Evolutionary conservation across 2,888 invertebrate species (phyloP).

Genomic region (Dicycla oo): DNA sequence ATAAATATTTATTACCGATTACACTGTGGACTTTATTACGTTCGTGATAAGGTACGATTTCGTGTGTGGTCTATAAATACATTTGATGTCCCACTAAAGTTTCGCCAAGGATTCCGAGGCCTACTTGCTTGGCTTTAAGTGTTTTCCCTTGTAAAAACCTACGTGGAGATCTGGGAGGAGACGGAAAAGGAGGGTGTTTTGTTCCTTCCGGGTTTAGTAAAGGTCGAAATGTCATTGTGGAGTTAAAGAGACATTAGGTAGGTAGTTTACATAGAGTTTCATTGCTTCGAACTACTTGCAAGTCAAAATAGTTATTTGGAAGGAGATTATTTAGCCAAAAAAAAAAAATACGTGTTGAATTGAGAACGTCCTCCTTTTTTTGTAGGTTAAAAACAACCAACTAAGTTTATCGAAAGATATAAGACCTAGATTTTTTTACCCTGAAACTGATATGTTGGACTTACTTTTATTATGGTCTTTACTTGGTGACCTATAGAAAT

Average conservation of each 20-base stretch:
- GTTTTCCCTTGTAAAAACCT: slow-evolving; percentile 62
- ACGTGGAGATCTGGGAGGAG: slow-evolving; percentile 28
- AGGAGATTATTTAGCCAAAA: background rate
- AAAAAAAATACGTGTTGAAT: no score
- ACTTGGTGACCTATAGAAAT: no score
- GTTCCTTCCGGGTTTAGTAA: slow-evolving; percentile 45
- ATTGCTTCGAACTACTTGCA: slow-evolving; percentile 12
- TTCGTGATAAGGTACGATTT: slow-evolving; percentile 44
- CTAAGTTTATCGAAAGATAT: background rate
- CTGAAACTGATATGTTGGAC: no score
- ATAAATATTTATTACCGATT: slow-evolving; percentile 46
- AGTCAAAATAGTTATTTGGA: background rate
- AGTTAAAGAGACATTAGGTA: slow-evolving; percentile 13
- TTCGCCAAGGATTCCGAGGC: slow-evolving; percentile 50
- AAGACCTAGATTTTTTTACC: background rate
- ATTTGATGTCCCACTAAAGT: slow-evolving; percentile 56
- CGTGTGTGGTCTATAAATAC: slow-evolving; percentile 62
- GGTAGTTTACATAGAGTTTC: slow-evolving; percentile 4
- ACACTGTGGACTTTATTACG: slow-evolving; percentile 35
- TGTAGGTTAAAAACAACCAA: no score
- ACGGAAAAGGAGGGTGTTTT: slow-evolving; percentile 25
- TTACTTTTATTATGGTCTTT: no score
- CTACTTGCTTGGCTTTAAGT: slow-evolving; percentile 61
- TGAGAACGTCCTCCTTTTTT: no score
- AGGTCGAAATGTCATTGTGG: slow-evolving; percentile 14